Evolutionary conservation across 1,140 invertebrate species (phyloP).

Genomic region (Drosophila tristis): DNA sequence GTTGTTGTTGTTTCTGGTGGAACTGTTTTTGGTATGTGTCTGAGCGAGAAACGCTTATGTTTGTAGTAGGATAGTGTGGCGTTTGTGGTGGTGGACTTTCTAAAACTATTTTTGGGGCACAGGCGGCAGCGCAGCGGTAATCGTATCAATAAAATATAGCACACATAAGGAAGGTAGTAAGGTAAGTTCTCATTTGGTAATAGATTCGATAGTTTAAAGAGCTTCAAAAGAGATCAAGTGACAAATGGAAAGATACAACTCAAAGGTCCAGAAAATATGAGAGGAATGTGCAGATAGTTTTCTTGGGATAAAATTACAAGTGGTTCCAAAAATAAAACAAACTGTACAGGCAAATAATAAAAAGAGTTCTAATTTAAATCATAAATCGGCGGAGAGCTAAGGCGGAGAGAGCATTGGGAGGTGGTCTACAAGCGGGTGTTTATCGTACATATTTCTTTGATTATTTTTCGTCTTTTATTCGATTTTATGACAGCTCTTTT

Average conservation of each 20-base stretch:
- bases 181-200: slow-evolving; percentile 38
- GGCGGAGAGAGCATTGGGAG: slow-evolving; percentile 1
- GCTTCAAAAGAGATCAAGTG: too few species aligned
- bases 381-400: slow-evolving; percentile 24
- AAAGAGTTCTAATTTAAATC: slow-evolving; percentile 13
- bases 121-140: slow-evolving; percentile 60
- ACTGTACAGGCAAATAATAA: slow-evolving; percentile 38
- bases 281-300: too few species aligned
- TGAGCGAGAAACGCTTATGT: slow-evolving; percentile 83
- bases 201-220: too few species aligned
- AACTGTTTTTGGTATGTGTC: slow-evolving; percentile 80
- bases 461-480: not conserved
- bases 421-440: slow-evolving; percentile 27
- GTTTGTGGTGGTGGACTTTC: slow-evolving; percentile 81
- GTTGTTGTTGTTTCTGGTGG: slow-evolving; percentile 51
- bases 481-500: slow-evolving; percentile 33
- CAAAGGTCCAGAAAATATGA: too few species aligned
- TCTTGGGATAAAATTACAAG: too few species aligned
- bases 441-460: slow-evolving; percentile 14
- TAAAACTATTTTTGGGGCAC: slow-evolving; percentile 67
- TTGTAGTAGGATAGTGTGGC: slow-evolving; percentile 81
- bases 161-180: slow-evolving; percentile 56
- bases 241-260: too few species aligned
- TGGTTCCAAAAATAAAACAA: too few species aligned
- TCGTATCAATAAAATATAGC: slow-evolving; percentile 52